phyloP scores from a whole-genome alignment of 2,113 vertebrate species.

The Lasiurus borealis region DNA sequence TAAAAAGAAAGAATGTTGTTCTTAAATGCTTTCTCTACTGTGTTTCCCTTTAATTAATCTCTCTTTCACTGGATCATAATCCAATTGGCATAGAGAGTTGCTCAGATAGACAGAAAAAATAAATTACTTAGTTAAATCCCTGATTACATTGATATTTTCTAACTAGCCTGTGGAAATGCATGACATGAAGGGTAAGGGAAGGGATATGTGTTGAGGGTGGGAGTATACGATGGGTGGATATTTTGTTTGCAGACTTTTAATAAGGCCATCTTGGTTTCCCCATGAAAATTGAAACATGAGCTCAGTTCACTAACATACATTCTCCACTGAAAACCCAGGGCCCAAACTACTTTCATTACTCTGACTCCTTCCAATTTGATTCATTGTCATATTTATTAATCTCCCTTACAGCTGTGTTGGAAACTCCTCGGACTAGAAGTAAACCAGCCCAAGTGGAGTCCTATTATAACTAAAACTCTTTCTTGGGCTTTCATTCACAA shows the following conservation, averaged over 20 bases:
- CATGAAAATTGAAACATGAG: background rate
- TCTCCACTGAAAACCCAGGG: background rate
- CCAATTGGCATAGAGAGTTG: background rate
- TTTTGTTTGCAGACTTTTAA: constrained; percentile 63
- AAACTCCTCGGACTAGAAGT: constrained; percentile 28
- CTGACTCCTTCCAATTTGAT: constrained; percentile 42
- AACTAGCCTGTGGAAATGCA: background rate
- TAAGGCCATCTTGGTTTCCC: constrained; percentile 48
- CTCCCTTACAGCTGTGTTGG: background rate
- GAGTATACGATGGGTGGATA: background rate
- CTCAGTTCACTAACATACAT: constrained; percentile 9
- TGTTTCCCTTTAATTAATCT: constrained; percentile 65
- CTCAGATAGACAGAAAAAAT: constrained; percentile 24
- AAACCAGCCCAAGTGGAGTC: background rate
- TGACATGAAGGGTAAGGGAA: background rate
- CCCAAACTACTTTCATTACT: background rate
- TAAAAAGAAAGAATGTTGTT: constrained; percentile 46
- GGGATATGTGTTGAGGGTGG: background rate
- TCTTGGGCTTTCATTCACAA: background rate
- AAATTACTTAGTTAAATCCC: constrained; percentile 36
- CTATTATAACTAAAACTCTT: background rate
- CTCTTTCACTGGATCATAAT: constrained; percentile 31
- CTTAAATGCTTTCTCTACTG: constrained; percentile 50
- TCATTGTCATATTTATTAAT: constrained; percentile 41
- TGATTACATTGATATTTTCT: constrained; percentile 50